Evolutionary conservation across 2,113 vertebrate genomes (phyloP), one percentile per base, ranked within the genome.

Genomic region (Phylloscopus trochiloides): DNA sequence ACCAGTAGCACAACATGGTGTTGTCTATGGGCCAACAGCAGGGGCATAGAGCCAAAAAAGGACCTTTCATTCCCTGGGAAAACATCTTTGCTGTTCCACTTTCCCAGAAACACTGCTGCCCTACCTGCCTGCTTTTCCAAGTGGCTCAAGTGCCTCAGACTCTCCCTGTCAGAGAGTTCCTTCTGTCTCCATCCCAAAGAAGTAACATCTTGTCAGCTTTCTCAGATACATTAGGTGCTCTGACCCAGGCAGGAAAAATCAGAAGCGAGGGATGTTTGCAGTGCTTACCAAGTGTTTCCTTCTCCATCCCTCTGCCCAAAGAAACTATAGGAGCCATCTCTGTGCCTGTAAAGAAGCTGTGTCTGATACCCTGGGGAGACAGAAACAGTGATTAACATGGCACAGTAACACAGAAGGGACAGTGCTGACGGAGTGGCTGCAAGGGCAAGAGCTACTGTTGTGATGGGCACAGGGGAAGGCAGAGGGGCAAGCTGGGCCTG

Each of bases 281-380:
- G 8, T 29, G 95, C 98, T 98, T 91, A 99, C 99, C 99, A 99
- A 57, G 99, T 98, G 86, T 99, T 99, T 68, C 99, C 99, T 83
- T 98, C 98, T 8, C 72, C 66, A 70, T 99, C 98, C 2, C 14
- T 72, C 34, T 94, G 97, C 32, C 99, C 98, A 54, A 99, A 99
- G 38, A 98, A 98, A 18, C 99, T 99, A 94, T 98, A 99, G n/a
- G 99, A 99, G 4, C 98, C 99, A 20, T 99, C 98, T 4, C 75
- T 48, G 29, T 98, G 98, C 86, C 97, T 98, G 91, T 98, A 99
- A 36, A 34, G 98, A 62, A 99, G 98, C 74, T 99, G 97, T 45
- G 55, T 97, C 97, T 99, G 98, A 94, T 99, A 99, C 15, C 98
- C 99, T 99, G 57, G 26, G 28, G 48, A 92, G 63, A 52, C 18